A percentile compares a stretch with the other conserved stretches of the same genome.
Conservation (phyloP, 1,140 invertebrate genomes). For the Chlorops oryzae region DNA sequence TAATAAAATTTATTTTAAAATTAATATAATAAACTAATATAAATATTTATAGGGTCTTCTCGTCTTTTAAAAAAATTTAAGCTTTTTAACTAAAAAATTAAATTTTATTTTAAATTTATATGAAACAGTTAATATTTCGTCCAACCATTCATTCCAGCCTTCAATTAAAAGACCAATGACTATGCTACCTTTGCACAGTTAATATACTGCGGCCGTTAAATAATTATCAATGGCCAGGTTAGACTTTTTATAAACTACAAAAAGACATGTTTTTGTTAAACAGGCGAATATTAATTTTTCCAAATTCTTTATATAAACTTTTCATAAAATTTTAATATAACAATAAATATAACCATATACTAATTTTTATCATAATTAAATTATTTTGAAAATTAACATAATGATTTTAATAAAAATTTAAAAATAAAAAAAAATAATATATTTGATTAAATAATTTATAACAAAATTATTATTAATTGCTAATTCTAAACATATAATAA, state of each 20-base stretch:
- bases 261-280: constrained; percentile 71
- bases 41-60: too few relatives aligned
- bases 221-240: constrained; percentile 51
- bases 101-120: too few relatives aligned
- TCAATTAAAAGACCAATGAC: background rate
- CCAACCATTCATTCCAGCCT: background rate
- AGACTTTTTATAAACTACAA: constrained; percentile 55
- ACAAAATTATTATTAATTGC: constrained; percentile 35
- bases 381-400: constrained; percentile 39
- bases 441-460: constrained; percentile 32
- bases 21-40: too few relatives aligned
- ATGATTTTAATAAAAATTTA: constrained; percentile 50
- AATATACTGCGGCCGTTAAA: constrained; percentile 55
- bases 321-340: constrained; percentile 33
- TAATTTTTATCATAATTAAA: constrained; percentile 54
- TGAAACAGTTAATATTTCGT: too few relatives aligned
- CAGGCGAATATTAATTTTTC: constrained; percentile 60
- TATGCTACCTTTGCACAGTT: constrained; percentile 56
- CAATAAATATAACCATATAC: constrained; percentile 49
- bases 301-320: constrained; percentile 56
- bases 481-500: constrained; percentile 44
- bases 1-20: background rate
- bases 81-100: too few relatives aligned
- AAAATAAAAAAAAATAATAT: constrained; percentile 34
- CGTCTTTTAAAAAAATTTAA: too few relatives aligned